phyloP scores from a whole-genome alignment of 2,888 invertebrate genomes.

The Pomacea canaliculata region DNA sequence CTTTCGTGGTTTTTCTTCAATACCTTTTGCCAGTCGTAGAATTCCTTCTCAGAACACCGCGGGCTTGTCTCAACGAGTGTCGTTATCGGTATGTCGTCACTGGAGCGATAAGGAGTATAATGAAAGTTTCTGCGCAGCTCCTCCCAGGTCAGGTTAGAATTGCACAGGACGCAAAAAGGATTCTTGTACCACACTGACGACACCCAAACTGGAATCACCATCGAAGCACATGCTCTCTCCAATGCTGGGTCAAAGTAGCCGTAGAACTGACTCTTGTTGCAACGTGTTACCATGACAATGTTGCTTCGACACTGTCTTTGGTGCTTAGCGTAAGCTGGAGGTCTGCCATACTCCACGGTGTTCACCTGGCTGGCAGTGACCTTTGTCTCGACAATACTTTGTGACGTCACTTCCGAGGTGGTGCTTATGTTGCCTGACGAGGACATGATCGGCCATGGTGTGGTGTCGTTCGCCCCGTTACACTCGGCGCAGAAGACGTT shows the following conservation, averaged over 20 bases:
- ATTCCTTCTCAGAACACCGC: no score
- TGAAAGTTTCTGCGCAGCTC: neutral
- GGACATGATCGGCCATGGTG: slow-evolving; percentile 5
- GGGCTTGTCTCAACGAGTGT: no score
- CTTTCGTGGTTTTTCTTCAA: no score
- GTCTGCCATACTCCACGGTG: neutral
- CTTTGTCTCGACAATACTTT: neutral
- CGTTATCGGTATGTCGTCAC: no score
- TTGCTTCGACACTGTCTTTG: neutral
- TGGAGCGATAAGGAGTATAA: no score
- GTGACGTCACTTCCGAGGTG: neutral
- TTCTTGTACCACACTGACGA: slow-evolving; percentile 9
- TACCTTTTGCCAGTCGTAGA: no score
- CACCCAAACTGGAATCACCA: neutral
- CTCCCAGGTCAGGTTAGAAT: slow-evolving; percentile 6
- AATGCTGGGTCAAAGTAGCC: neutral
- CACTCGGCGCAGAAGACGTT: slow-evolving; percentile 29
- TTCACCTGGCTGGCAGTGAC: neutral
- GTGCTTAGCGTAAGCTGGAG: neutral
- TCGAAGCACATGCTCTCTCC: neutral
- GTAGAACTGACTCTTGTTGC: slow-evolving; percentile 4
- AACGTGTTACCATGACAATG: neutral
- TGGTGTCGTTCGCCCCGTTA: slow-evolving; percentile 5
- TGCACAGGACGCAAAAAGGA: slow-evolving; percentile 22
- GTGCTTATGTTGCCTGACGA: neutral